phyloP scores from a whole-genome alignment of 1,140 invertebrate genomes.

The Caenorhabditis briggsae region DNA sequence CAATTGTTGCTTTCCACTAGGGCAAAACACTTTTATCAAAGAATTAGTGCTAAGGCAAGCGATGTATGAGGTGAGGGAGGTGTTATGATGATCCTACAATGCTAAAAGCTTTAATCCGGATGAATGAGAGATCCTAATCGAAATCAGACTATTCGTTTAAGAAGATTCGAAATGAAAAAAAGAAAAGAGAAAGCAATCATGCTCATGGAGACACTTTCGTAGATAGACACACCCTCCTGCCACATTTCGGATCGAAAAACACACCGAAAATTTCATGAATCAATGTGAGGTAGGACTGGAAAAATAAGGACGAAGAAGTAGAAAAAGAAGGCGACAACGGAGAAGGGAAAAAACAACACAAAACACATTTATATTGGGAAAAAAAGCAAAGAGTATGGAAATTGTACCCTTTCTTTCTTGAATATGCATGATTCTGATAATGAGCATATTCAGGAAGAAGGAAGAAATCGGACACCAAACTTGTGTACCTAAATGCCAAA shows the following conservation, averaged over 20 bases:
- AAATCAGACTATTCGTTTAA: conserved; percentile 39
- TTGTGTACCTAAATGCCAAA: background rate
- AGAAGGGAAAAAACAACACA: background rate
- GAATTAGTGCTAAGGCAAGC: too few relatives aligned
- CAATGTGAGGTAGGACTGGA: background rate
- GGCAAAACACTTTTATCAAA: too few relatives aligned
- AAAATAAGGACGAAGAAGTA: background rate
- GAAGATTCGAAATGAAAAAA: background rate
- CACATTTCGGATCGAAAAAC: conserved; percentile 7
- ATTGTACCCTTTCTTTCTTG: conserved; percentile 23
- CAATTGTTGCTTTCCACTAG: too few relatives aligned
- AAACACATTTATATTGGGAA: conserved; percentile 36
- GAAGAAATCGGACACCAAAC: conserved; percentile 34
- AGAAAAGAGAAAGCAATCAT: background rate
- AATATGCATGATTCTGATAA: conserved; percentile 15
- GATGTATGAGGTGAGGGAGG: too few relatives aligned
- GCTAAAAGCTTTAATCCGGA: too few relatives aligned
- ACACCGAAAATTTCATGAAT: conserved; percentile 32
- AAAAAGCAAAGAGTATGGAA: background rate
- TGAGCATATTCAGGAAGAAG: background rate
- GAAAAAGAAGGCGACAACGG: background rate
- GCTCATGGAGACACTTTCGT: background rate
- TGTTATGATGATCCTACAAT: too few relatives aligned
- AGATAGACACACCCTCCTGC: background rate
- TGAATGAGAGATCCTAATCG: background rate